Conservation (phyloP, 2,113 vertebrate genomes). For the Pteruthius melanotis region DNA sequence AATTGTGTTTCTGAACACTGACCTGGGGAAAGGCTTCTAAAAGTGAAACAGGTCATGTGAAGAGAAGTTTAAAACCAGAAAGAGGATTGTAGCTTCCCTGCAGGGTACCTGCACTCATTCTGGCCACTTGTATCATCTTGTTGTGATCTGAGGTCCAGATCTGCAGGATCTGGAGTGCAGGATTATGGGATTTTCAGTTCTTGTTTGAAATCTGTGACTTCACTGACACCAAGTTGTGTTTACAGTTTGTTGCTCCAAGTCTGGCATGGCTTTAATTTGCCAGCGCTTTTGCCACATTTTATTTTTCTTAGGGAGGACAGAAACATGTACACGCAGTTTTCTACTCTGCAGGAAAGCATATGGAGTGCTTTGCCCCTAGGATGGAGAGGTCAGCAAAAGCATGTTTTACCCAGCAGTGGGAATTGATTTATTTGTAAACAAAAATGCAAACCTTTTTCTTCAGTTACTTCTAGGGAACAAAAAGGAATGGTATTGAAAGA, state of each 20-base stretch:
- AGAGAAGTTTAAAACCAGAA: neutral
- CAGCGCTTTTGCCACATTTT: rapidly evolving
- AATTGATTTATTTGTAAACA: neutral
- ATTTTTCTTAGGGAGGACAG: neutral
- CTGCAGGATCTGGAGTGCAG: neutral
- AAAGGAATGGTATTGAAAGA: neutral
- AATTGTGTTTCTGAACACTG: neutral
- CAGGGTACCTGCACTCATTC: neutral
- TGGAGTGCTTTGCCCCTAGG: neutral
- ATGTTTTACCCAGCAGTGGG: neutral
- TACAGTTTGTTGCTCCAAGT: neutral
- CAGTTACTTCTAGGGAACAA: neutral
- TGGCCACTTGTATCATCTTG: neutral
- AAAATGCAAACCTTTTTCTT: neutral
- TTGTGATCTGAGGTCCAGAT: neutral
- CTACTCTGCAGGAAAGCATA: neutral
- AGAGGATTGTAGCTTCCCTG: neutral
- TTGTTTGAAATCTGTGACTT: neutral
- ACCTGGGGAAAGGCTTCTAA: neutral
- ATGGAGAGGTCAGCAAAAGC: neutral
- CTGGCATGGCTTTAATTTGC: neutral
- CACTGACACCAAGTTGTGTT: neutral
- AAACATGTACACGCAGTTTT: neutral
- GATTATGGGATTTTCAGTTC: neutral
- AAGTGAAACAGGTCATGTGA: neutral